phyloP scores from a whole-genome alignment of 2,113 vertebrate species.

The Nymphicus hollandicus region DNA sequence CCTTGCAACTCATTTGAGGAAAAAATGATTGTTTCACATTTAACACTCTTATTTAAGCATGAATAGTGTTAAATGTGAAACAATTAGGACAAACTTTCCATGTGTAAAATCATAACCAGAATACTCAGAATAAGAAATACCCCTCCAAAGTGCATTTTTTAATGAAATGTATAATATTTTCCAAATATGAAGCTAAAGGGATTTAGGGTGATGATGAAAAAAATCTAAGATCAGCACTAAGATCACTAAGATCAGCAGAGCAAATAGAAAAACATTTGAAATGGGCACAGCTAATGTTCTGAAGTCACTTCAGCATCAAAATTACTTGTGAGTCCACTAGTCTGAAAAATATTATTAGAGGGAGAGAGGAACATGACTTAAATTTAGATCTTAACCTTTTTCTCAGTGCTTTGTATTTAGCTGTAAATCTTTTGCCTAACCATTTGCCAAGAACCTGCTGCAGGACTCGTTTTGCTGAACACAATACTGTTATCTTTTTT shows the following conservation, averaged over 20 bases:
- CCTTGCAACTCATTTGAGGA: not conserved
- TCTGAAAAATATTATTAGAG: not conserved
- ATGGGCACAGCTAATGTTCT: not conserved
- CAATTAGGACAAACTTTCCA: not conserved
- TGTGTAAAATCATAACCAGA: not conserved
- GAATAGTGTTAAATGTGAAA: not conserved
- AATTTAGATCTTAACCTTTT: not conserved
- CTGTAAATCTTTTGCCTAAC: not conserved
- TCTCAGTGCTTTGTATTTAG: not conserved
- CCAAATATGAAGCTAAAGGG: not conserved
- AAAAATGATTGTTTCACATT: fast-evolving
- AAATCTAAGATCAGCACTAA: no score
- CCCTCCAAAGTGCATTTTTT: not conserved
- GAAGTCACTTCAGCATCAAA: not conserved
- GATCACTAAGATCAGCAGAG: not conserved
- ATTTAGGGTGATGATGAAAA: not conserved
- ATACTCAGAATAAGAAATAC: not conserved
- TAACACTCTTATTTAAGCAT: not conserved
- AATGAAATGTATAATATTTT: not conserved
- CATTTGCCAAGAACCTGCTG: not conserved
- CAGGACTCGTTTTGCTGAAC: not conserved
- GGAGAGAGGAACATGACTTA: not conserved
- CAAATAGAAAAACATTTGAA: not conserved
- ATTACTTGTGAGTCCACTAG: not conserved
- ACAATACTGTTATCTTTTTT: not conserved